A percentile compares a stretch with the other conserved stretches of the same genome.
These are phyloP conservation scores for Meloidogyne floridensis DNA, from an alignment of 1,140 invertebrate species.

Conservation along the genomic window DNA sequence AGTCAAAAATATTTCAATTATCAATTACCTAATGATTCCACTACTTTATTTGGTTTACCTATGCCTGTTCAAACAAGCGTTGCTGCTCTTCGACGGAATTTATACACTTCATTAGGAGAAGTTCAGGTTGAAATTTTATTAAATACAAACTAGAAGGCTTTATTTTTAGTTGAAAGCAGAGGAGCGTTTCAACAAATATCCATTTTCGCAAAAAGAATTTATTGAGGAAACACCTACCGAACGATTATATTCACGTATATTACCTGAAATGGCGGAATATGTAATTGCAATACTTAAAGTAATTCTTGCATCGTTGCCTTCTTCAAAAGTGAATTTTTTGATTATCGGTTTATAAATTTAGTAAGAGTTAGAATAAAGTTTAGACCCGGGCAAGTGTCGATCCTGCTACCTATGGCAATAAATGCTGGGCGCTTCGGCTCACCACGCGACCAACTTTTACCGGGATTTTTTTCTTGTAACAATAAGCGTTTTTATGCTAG, in stretches of 20 bases:
- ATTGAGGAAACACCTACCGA: constrained; percentile 53
- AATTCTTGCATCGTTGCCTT: constrained; percentile 90
- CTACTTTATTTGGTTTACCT: constrained; percentile 59
- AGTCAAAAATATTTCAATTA: constrained; percentile 60
- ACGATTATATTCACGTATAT: constrained; percentile 50
- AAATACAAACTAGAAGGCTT: background rate
- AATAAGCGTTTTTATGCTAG: too few relatives aligned
- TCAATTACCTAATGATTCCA: constrained; percentile 54
- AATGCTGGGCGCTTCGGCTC: too few relatives aligned
- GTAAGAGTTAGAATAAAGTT: too few relatives aligned
- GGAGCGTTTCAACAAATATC: constrained; percentile 50
- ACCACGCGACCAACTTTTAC: too few relatives aligned
- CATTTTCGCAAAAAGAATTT: constrained; percentile 59
- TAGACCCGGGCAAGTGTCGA: too few relatives aligned
- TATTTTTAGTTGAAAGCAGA: constrained; percentile 53
- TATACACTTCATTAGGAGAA: constrained; percentile 59
- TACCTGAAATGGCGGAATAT: constrained; percentile 59
- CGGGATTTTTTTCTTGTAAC: too few relatives aligned
- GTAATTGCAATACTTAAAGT: constrained; percentile 78
- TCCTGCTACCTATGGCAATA: too few relatives aligned
- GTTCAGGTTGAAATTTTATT: constrained; percentile 53
- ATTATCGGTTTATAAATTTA: too few relatives aligned
- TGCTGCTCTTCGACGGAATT: constrained; percentile 55
- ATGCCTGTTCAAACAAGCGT: constrained; percentile 50
- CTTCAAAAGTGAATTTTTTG: constrained; percentile 75